phyloP scores from a whole-genome alignment of 1,140 invertebrate species.

The Vanessa tameamea region DNA sequence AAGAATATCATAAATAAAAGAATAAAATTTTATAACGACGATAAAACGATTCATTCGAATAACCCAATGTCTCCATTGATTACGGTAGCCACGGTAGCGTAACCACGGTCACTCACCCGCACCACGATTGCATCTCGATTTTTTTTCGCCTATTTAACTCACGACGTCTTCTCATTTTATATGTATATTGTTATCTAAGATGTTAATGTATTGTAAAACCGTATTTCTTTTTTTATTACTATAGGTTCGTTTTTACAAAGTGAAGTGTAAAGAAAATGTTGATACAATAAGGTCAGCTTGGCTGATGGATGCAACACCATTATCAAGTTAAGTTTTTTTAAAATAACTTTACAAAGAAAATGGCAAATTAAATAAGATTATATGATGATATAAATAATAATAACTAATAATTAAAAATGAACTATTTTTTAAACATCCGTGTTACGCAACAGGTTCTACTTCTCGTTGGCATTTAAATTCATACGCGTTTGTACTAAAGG shows the following conservation, averaged over 20 bases:
- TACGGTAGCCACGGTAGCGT: constrained; percentile 42
- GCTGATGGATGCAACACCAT: not conserved
- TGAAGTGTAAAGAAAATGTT: not conserved
- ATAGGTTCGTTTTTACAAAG: no score
- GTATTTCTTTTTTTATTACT: not conserved
- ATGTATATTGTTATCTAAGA: constrained; percentile 16
- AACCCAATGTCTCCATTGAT: constrained; percentile 33
- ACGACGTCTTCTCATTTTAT: not conserved
- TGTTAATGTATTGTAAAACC: constrained; percentile 5
- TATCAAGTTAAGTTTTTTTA: no score
- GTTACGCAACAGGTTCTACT: not conserved
- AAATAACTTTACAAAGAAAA: no score
- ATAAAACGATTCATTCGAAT: constrained; percentile 30
- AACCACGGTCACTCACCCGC: constrained; percentile 46
- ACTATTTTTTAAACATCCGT: no score
- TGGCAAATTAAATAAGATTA: no score
- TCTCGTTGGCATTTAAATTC: constrained; percentile 3
- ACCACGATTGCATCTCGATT: constrained; percentile 32
- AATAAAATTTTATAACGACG: not conserved
- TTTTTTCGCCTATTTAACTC: constrained; percentile 11
- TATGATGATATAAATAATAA: no score
- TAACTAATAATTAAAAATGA: no score
- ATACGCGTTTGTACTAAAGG: not conserved
- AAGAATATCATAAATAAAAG: not conserved
- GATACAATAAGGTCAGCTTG: not conserved